phyloP scores from a whole-genome alignment of 2,797 vertebrate genomes.

The Hybognathus amarus region DNA sequence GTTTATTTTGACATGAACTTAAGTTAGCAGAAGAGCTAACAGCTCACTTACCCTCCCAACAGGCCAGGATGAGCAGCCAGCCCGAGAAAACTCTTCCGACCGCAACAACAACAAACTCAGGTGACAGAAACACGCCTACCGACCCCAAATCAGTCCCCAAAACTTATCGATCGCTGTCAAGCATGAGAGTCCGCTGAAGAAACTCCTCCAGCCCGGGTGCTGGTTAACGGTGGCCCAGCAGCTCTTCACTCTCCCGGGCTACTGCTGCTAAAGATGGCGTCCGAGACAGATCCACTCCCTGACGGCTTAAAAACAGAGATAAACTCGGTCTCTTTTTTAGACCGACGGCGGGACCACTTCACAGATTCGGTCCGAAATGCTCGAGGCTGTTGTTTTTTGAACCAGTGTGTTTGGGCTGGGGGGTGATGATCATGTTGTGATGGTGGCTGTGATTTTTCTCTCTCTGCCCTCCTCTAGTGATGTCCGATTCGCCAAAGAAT shows the following conservation, averaged over 20 bases:
- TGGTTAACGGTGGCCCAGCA: constrained; percentile 74
- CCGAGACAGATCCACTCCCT: constrained; percentile 73
- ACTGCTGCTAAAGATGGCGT: constrained; percentile 82
- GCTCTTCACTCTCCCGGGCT: constrained; percentile 71
- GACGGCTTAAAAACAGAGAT: constrained; percentile 66
- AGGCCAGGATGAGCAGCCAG: constrained; percentile 72
- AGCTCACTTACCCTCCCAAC: constrained; percentile 77
- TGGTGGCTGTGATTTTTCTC: constrained; percentile 47
- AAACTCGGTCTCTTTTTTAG: constrained; percentile 61
- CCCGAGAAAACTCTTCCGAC: constrained; percentile 65
- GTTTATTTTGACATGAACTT: constrained; percentile 5
- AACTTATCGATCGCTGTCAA: constrained; percentile 53
- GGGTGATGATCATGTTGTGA: constrained; percentile 51
- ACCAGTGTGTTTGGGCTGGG: constrained; percentile 26
- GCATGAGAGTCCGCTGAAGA: constrained; percentile 55
- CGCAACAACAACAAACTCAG: constrained; percentile 59
- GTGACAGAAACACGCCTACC: not conserved
- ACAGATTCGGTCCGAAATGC: constrained; percentile 23
- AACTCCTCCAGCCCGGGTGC: constrained; percentile 77
- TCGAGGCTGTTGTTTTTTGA: constrained; percentile 20
- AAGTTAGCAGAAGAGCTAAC: constrained; percentile 64
- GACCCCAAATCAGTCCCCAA: not conserved
- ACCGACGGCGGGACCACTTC: constrained; percentile 47
- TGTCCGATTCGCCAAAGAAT: constrained; percentile 42
- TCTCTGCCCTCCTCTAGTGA: constrained; percentile 20